Evolutionary conservation across 92 coral and sea anemone genomes (phyloP).

Genomic region (Porites evermanni): DNA sequence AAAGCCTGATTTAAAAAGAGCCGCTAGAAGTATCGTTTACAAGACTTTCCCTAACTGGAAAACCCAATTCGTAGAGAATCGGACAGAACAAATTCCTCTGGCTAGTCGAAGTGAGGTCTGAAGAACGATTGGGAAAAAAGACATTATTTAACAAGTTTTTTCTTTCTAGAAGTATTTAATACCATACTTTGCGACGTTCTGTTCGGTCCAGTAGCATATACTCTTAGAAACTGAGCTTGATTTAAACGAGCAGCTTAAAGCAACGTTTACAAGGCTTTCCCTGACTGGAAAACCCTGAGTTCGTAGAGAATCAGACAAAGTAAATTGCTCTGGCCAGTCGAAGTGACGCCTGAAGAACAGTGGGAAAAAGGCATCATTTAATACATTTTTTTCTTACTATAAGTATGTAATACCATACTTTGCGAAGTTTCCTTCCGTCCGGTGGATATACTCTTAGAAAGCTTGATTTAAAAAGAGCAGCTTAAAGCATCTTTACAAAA

Average conservation of each 20-base stretch:
- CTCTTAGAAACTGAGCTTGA: conserved; percentile 23
- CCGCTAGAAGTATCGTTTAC: neutral
- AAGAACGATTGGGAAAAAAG: too few relatives aligned
- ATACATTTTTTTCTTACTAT: too few relatives aligned
- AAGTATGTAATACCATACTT: too few relatives aligned
- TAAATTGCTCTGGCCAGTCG: neutral
- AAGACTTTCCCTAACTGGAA: neutral
- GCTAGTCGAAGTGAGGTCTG: neutral
- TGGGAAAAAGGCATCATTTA: too few relatives aligned
- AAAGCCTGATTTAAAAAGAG: conserved; percentile 22
- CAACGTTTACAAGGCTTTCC: neutral
- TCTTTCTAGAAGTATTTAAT: too few relatives aligned
- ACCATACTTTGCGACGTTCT: too few relatives aligned
- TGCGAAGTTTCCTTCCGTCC: neutral
- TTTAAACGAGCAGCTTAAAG: neutral
- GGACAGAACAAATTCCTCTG: neutral
- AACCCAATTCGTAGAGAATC: neutral
- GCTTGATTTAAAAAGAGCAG: conserved; percentile 9
- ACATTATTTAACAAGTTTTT: too few relatives aligned
- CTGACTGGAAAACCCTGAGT: neutral
- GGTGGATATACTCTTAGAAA: conserved; percentile 25
- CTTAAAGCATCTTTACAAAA: neutral
- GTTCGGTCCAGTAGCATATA: conserved; percentile 18
- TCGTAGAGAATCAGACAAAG: neutral
- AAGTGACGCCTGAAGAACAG: neutral